Percentiles rank a stretch among this genome's conserved stretches.
These are phyloP conservation scores for Myopa testacea DNA, from an alignment of 2,888 invertebrate genomes.

Conservation along the genomic window DNA sequence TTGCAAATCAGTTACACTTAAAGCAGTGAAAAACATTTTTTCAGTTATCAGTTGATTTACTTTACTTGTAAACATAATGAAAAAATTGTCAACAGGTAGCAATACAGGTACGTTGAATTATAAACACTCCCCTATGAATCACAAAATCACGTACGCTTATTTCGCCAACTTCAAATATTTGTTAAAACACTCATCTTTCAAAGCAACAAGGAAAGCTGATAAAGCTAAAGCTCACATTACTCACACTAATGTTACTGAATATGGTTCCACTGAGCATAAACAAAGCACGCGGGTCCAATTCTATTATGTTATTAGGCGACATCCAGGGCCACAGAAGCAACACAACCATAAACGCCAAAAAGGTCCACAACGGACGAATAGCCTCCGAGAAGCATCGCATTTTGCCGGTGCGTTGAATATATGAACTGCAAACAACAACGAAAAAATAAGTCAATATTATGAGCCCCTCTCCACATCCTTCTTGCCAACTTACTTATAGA, in stretches of 20 bases:
- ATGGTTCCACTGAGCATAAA: constrained; percentile 92
- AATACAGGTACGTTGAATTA: not conserved
- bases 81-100: no score
- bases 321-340: constrained; percentile 84
- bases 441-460: not conserved
- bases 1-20: no score
- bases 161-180: constrained; percentile 3
- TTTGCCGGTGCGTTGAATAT: constrained; percentile 87
- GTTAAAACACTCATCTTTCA: constrained; percentile 25
- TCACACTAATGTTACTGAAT: constrained; percentile 97
- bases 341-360: constrained; percentile 79
- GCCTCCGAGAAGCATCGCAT: constrained; percentile 84
- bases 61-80: no score
- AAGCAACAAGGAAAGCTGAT: constrained; percentile 2
- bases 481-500: constrained; percentile 79
- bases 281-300: constrained; percentile 86
- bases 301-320: constrained; percentile 86
- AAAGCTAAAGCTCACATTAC: constrained; percentile 64
- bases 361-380: constrained; percentile 87
- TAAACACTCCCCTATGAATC: not conserved
- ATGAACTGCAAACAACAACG: constrained; percentile 74
- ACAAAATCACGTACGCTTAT: constrained; percentile 10
- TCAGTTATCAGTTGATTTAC: no score
- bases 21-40: no score
- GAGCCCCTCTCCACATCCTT: not conserved